Conservation (phyloP, 2,797 vertebrate genomes). For the Acridotheres tristis region DNA sequence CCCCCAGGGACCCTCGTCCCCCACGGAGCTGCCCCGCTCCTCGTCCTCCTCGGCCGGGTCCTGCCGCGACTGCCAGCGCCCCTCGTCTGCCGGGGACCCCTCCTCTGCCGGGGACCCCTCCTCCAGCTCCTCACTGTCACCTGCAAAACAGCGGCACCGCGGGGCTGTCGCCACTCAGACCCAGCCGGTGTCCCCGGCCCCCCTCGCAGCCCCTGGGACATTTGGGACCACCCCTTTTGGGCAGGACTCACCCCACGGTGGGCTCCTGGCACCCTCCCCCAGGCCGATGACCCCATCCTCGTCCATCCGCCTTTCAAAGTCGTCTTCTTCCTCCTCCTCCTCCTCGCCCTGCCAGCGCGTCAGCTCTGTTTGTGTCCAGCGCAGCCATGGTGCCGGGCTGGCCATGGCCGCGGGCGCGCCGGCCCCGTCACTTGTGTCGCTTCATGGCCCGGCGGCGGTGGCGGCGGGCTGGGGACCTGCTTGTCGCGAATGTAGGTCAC, state of each 20-base stretch:
- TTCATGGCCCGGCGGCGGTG: conserved; percentile 30
- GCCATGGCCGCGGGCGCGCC: conserved; percentile 45
- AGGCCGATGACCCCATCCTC: conserved; percentile 77
- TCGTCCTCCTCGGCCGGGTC: conserved; percentile 60
- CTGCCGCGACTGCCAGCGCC: conserved; percentile 30
- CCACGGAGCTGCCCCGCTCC: conserved; percentile 4
- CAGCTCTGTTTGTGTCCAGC: conserved; percentile 32
- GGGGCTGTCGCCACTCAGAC: background rate
- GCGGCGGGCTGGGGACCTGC: background rate
- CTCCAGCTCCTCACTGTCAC: background rate
- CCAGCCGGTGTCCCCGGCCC: fast-evolving
- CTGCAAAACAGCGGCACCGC: conserved; percentile 20
- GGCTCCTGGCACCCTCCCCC: background rate
- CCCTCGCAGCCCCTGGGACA: background rate
- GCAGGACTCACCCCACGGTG: conserved; percentile 37
- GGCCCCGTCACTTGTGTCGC: conserved; percentile 56
- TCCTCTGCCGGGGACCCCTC: conserved; percentile 29
- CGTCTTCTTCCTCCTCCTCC: background rate
- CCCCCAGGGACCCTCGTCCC: background rate
- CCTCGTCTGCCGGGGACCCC: conserved; percentile 20
- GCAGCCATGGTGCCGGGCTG: conserved; percentile 48
- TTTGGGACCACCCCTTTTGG: fast-evolving
- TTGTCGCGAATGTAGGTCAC: conserved; percentile 38
- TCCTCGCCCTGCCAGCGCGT: background rate
- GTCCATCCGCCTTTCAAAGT: conserved; percentile 75